Percentiles rank a stretch among this genome's conserved stretches.
phyloP scores from a whole-genome alignment of 2,888 invertebrate species.

The Criorhina ranunculi region DNA sequence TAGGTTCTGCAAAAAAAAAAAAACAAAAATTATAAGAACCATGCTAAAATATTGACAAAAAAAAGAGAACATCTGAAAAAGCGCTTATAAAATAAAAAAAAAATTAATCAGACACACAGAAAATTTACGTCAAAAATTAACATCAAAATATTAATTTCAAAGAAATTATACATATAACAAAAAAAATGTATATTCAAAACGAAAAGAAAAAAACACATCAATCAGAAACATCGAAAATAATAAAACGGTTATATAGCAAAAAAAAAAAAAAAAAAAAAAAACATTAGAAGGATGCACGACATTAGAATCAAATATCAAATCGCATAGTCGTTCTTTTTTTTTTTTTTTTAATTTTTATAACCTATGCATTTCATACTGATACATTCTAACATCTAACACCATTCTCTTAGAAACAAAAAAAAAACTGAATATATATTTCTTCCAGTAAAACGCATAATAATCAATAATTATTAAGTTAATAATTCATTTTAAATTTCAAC shows the following conservation, averaged over 20 bases:
- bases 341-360: not conserved
- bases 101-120: conserved; percentile 64
- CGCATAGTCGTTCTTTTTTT: conserved; percentile 30
- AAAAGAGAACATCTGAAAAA: conserved; percentile 35
- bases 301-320: conserved; percentile 63
- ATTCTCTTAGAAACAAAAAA: conserved; percentile 32
- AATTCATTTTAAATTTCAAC: conserved; percentile 47
- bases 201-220: conserved; percentile 67
- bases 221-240: conserved; percentile 75
- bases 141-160: conserved; percentile 44
- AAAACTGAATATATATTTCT: conserved; percentile 31
- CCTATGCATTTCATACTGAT: conserved; percentile 54
- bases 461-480: conserved; percentile 54
- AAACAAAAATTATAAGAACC: conserved; percentile 46
- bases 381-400: conserved; percentile 64
- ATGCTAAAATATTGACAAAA: conserved; percentile 63
- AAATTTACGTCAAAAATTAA: conserved; percentile 52
- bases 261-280: not conserved
- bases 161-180: conserved; percentile 31
- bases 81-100: conserved; percentile 28
- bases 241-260: conserved; percentile 64
- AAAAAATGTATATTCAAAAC: conserved; percentile 62
- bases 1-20: conserved; percentile 54
- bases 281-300: conserved; percentile 60
- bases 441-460: conserved; percentile 62